Base-by-base conservation (phyloP, 92 coral and sea anemone genomes). In the Micromussa lordhowensis region DNA sequence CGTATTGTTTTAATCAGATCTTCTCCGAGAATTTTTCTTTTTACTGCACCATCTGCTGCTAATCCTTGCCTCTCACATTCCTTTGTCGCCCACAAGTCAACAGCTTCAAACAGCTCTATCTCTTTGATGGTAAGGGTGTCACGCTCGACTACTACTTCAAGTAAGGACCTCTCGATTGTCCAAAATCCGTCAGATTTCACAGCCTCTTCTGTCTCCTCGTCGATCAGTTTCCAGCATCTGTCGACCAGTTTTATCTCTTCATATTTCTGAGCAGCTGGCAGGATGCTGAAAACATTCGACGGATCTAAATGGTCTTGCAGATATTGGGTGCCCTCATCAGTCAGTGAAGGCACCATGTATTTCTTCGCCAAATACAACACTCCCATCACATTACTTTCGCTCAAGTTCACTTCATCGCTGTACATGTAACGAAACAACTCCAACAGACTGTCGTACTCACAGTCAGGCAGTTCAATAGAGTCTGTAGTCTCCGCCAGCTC, bases 281-380 rank as follows among this genome's bases (percentile, higher is more conserved):
- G 90, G 69, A 90, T 75, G n/a, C 87, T 78, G 82, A 92, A 94
- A 40, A 91, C 95, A 82, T 90, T 90, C 3, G 91, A 84, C 2
- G 94, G 86, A 54, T 91, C 91, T 18, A 94, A 86, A n/a, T 91
- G 88, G 2, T 90, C 72, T 40, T 84, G 90, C 3, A 94, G 86
- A 77, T 89, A 94, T 68, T 89, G 77, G 2, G 87, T 81, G 82
- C 97, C 92, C 24, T 87, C 72, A 26, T 92, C 91, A 29, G 82
- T 89, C 9, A 92, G 93, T 16, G 88, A 82, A 35, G 95, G 95
- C 72, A 94, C 55, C 14, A 89, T 92, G 79, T 92, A 94, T 71
- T 94, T 92, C 44, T 92, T 90, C 0, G 97, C 95, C 53, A 94
- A 82, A 75, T 92, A 94, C 72, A 94, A 49, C 36, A 94, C 97